phyloP scores from a whole-genome alignment of 2,797 vertebrate species.

The Hippocampus kuda region DNA sequence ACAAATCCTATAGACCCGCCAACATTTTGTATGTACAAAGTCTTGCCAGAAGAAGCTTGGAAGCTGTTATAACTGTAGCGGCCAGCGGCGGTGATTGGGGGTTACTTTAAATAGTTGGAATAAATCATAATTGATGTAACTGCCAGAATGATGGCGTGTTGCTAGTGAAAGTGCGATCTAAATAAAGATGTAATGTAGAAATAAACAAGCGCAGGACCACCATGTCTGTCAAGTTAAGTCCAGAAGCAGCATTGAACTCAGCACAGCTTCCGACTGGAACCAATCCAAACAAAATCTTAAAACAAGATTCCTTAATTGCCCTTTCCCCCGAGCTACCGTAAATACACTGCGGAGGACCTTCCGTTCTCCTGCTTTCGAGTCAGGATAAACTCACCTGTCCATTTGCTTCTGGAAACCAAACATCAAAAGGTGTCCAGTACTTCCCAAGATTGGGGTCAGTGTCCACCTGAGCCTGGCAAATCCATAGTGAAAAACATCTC shows the following conservation, averaged over 20 bases:
- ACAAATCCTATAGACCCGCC: background rate
- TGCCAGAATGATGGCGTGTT: background rate
- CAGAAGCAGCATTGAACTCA: background rate
- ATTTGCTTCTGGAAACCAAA: constrained; percentile 32
- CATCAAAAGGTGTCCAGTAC: constrained; percentile 26
- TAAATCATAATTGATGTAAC: background rate
- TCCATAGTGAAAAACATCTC: background rate
- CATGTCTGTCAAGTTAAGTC: constrained; percentile 10
- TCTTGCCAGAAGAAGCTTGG: background rate
- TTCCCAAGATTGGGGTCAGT: constrained; percentile 34
- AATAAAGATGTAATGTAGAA: background rate
- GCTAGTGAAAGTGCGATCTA: background rate
- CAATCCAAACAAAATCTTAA: constrained; percentile 30
- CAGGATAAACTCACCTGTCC: constrained; percentile 48
- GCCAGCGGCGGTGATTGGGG: background rate
- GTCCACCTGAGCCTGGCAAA: constrained; percentile 41
- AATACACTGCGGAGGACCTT: background rate
- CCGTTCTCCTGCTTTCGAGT: background rate
- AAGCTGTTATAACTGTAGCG: background rate
- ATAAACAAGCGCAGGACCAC: constrained; percentile 16
- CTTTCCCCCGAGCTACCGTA: background rate
- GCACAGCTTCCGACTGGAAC: constrained; percentile 41
- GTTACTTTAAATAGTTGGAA: background rate
- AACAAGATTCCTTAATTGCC: constrained; percentile 31
- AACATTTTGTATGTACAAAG: background rate